A percentile compares a stretch with the other conserved stretches of the same genome.
Conservation (phyloP, 2,888 invertebrate species). For the Hypomecis punctinalis region DNA sequence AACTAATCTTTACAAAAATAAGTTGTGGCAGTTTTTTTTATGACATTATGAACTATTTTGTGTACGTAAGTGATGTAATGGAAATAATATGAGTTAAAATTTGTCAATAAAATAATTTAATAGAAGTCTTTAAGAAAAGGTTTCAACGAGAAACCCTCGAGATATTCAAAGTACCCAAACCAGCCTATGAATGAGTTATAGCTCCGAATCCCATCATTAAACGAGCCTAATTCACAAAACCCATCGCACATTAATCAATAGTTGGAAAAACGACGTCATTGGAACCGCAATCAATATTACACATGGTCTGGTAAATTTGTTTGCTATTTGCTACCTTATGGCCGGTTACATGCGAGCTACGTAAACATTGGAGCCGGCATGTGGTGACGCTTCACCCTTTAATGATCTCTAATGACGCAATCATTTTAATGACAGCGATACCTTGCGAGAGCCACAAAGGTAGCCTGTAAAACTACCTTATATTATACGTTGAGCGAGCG, state of each 20-base stretch:
- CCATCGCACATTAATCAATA: constrained; percentile 29
- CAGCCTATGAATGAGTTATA: constrained; percentile 7
- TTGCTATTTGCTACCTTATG: constrained; percentile 32
- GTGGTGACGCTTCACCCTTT: constrained; percentile 60
- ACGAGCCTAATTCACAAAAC: constrained; percentile 9
- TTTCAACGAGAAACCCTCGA: background rate
- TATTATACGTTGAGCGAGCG: background rate
- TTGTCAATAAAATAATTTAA: no score
- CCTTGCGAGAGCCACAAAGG: constrained; percentile 46
- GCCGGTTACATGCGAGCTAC: constrained; percentile 28
- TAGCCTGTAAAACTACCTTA: constrained; percentile 1
- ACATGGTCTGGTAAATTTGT: constrained; percentile 17
- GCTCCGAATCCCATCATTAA: constrained; percentile 15
- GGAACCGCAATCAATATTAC: constrained; percentile 34
- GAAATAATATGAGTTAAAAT: no score
- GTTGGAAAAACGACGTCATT: constrained; percentile 21
- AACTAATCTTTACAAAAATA: no score
- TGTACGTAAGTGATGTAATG: no score
- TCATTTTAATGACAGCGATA: constrained; percentile 61
- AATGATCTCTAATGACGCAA: constrained; percentile 73
- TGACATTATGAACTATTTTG: no score
- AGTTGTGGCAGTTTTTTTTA: no score
- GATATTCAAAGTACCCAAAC: background rate
- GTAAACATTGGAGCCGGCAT: constrained; percentile 46
- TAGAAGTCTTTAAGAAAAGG: no score